A percentile compares a stretch with the other conserved stretches of the same genome.
phyloP scores from a whole-genome alignment of 1,140 invertebrate genomes.

The Pseudomyrmex concolor region DNA sequence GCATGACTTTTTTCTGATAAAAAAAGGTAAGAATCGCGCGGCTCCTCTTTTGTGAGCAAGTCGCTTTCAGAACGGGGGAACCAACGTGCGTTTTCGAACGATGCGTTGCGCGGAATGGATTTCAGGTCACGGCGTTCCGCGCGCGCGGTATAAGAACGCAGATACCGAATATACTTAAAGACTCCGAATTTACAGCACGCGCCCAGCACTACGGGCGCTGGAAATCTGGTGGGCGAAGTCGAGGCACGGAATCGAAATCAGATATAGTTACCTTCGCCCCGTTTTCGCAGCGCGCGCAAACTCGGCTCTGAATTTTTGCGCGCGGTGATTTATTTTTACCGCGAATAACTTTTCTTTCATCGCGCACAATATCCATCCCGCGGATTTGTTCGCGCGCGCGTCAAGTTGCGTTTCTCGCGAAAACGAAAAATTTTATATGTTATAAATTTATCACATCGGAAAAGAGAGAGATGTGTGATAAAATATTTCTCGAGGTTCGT shows the following conservation, averaged over 20 bases:
- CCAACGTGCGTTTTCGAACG: not conserved
- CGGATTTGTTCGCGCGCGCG: conserved; percentile 4
- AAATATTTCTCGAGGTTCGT: conserved; percentile 18
- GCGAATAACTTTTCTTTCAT: conserved; percentile 17
- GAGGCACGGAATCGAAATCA: conserved; percentile 34
- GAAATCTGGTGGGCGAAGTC: conserved; percentile 31
- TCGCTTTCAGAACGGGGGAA: conserved; percentile 1
- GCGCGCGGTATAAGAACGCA: conserved; percentile 15
- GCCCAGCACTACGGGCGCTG: not conserved
- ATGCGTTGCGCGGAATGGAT: conserved; percentile 18
- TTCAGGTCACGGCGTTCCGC: conserved; percentile 49
- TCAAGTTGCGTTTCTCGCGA: not conserved
- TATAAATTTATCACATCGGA: not conserved
- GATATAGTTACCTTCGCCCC: conserved; percentile 34
- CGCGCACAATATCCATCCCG: conserved; percentile 2
- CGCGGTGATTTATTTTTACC: conserved; percentile 45
- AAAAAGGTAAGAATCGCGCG: not conserved
- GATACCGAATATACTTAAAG: conserved; percentile 57
- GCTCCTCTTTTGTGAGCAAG: conserved; percentile 6
- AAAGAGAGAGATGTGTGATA: conserved; percentile 1
- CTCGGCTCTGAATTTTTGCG: conserved; percentile 16
- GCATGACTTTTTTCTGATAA: conserved; percentile 19
- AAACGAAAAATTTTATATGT: conserved; percentile 7
- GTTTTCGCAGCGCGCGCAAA: not conserved
- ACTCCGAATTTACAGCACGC: conserved; percentile 34